Conservation (phyloP, 2,888 invertebrate genomes). For the Clivina fossor region DNA sequence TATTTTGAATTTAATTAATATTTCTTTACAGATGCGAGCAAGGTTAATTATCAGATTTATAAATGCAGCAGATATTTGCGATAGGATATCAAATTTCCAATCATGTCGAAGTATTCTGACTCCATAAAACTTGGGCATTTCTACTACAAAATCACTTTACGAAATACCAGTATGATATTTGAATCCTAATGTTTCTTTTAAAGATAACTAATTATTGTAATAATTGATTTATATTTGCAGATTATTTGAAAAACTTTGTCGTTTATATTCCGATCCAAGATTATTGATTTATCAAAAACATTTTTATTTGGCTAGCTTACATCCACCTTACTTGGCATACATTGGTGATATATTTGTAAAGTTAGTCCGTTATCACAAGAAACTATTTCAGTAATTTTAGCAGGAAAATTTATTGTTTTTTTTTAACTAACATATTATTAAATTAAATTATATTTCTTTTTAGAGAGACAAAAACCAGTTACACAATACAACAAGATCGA, state of each 20-base stretch:
- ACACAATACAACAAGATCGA: too few relatives aligned
- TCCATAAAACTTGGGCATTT: constrained; percentile 57
- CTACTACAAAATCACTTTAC: constrained; percentile 56
- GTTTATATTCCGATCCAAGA: constrained; percentile 53
- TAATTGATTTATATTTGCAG: constrained; percentile 45
- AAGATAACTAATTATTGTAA: constrained; percentile 4
- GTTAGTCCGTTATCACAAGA: too few relatives aligned
- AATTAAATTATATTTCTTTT: too few relatives aligned
- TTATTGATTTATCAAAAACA: constrained; percentile 51
- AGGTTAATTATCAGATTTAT: constrained; percentile 58
- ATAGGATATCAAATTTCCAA: constrained; percentile 57
- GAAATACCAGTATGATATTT: constrained; percentile 56
- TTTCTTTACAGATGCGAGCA: constrained; percentile 52
- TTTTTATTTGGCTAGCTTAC: constrained; percentile 51
- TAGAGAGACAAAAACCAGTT: too few relatives aligned
- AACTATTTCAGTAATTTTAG: too few relatives aligned
- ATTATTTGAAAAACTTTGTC: constrained; percentile 55
- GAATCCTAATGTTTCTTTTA: not conserved
- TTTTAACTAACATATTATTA: too few relatives aligned
- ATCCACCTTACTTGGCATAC: constrained; percentile 54
- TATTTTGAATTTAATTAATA: constrained; percentile 7
- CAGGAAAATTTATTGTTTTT: too few relatives aligned
- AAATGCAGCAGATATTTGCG: constrained; percentile 58
- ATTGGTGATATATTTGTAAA: constrained; percentile 54
- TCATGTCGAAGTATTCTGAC: constrained; percentile 57